Evolutionary conservation across 2,113 vertebrate genomes (phyloP).

Genomic region (Pongo pygmaeus): DNA sequence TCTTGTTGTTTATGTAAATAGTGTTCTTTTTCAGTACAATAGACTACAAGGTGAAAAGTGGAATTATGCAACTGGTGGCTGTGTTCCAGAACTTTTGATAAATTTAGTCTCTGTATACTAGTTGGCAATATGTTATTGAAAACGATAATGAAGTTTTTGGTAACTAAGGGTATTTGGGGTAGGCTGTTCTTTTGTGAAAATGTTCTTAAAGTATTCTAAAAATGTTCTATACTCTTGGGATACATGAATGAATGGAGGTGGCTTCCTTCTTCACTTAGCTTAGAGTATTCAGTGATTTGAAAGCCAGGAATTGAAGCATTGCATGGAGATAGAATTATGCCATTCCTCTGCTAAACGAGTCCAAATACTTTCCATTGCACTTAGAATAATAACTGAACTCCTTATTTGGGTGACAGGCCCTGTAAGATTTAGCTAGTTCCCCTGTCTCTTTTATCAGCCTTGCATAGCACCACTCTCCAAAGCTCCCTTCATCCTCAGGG

Average conservation of each 20-base stretch:
- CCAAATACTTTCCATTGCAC: background rate
- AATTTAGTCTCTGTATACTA: constrained; percentile 15
- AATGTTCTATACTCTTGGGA: constrained; percentile 11
- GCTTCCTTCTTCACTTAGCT: constrained; percentile 36
- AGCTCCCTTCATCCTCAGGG: background rate
- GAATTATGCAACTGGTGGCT: background rate
- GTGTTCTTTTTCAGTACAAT: background rate
- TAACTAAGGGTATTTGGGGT: constrained; percentile 44
- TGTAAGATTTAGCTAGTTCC: too few relatives aligned
- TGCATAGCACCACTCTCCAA: background rate
- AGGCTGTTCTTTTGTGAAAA: constrained; percentile 55
- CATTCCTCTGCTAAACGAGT: background rate
- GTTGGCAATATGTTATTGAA: constrained; percentile 40
- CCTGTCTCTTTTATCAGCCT: background rate
- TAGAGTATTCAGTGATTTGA: background rate
- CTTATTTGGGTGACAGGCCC: background rate
- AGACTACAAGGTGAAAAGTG: background rate
- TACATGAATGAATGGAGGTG: constrained; percentile 14
- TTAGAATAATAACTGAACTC: background rate
- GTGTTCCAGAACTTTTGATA: background rate
- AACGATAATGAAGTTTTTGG: constrained; percentile 47
- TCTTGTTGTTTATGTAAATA: background rate
- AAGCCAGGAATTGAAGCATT: background rate
- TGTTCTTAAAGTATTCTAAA: constrained; percentile 56
- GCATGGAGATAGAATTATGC: background rate